Evolutionary conservation across 2,113 vertebrate genomes (phyloP).

Genomic region (Tachysurus vachellii): DNA sequence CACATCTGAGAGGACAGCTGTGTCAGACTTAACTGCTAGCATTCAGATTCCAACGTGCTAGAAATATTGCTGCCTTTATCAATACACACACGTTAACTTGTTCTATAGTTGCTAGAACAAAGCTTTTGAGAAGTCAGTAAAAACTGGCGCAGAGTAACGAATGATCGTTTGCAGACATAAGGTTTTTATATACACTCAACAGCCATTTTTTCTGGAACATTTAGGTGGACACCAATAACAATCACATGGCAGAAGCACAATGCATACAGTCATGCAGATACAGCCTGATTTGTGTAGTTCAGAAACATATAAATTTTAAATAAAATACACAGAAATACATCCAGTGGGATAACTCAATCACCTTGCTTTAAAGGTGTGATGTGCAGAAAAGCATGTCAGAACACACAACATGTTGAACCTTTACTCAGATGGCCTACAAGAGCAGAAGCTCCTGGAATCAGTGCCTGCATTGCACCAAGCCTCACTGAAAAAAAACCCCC

Average conservation of each 20-base stretch:
- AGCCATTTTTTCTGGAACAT: neutral
- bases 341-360: neutral
- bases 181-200: neutral
- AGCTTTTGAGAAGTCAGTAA: neutral
- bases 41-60: neutral
- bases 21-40: constrained; percentile 27
- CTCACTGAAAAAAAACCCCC: too few relatives aligned
- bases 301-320: neutral
- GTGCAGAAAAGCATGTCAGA: neutral
- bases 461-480: neutral
- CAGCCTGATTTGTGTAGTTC: neutral
- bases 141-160: constrained; percentile 21
- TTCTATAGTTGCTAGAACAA: neutral
- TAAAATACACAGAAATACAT: neutral
- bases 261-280: neutral
- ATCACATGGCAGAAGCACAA: neutral
- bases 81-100: constrained; percentile 1
- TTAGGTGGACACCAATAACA: neutral
- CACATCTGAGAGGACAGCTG: constrained; percentile 45
- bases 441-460: neutral
- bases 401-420: neutral
- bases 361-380: neutral
- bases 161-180: constrained; percentile 43
- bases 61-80: constrained; percentile 12
- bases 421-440: neutral